Evolutionary conservation across 2,888 invertebrate genomes (phyloP).

Genomic region (Silvanus unidentatus): DNA sequence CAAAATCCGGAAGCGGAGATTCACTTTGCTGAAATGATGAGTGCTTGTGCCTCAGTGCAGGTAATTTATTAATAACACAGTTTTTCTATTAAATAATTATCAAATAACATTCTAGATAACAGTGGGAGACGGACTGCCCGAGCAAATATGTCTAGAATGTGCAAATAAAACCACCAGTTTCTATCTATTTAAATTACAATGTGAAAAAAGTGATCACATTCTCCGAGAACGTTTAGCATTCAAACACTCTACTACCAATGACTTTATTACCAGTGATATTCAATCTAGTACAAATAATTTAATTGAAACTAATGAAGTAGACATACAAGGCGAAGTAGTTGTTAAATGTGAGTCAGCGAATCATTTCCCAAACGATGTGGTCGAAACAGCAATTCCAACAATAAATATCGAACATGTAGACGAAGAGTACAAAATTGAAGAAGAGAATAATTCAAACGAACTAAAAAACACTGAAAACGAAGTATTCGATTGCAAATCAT

Average conservation of each 20-base stretch:
- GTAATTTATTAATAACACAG: constrained; percentile 28
- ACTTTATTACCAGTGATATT: no score
- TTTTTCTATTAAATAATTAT: not conserved
- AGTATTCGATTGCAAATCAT: constrained; percentile 36
- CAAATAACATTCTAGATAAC: constrained; percentile 31
- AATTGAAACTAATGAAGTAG: no score
- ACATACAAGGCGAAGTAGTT: no score
- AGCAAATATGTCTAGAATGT: constrained; percentile 55
- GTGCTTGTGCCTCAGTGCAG: constrained; percentile 42
- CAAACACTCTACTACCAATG: constrained; percentile 22
- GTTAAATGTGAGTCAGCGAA: no score
- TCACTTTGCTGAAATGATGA: constrained; percentile 46
- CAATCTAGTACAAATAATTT: no score
- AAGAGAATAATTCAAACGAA: constrained; percentile 6
- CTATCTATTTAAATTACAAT: constrained; percentile 49
- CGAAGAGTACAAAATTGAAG: constrained; percentile 11
- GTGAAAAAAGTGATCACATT: constrained; percentile 45
- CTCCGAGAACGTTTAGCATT: constrained; percentile 35
- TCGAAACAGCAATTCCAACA: constrained; percentile 27
- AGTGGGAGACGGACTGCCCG: constrained; percentile 54
- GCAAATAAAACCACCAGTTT: constrained; percentile 48
- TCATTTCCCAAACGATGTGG: no score
- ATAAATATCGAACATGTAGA: constrained; percentile 15
- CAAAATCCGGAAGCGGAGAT: constrained; percentile 26
- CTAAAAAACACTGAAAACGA: not conserved